Evolutionary conservation across 2,113 vertebrate species (phyloP), one percentile per base, ranked within the genome.

Genomic region (Ranitomeya variabilis): DNA sequence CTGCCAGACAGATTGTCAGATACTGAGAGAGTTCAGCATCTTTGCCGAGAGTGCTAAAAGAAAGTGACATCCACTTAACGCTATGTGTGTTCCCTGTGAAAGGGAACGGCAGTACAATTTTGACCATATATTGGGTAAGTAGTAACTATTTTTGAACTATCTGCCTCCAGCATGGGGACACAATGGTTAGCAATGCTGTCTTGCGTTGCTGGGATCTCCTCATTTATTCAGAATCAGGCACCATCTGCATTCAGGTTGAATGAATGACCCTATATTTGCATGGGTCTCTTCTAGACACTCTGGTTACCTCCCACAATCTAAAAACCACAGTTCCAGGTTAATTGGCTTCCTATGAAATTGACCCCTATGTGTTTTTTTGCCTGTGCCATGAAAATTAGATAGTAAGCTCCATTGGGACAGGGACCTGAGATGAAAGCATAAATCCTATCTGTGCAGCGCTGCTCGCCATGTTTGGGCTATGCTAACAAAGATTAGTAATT

Each of bases 331-430:
- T 2, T 37, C 2, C 73, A 76, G 73, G 73, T 76, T 76, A 76
- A 76, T 76, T 76, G 73, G 37, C 73, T 76, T 76, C 73, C 73
- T 76, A 76, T 76, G 73, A 76, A 76, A 76, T 76, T 76, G 73
- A 76, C 73, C 73, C 73, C 45, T 76, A 37, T 76, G 73, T 76
- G 73, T 76, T 76, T 76, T 21, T 76, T 76, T 76, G 73, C 73
- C 73, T 76, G 45, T 76, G 73, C 73, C 51, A 76, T 21, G 73
- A 76, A 76, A 76, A 76, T 76, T 76, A 76, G 73, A 76, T 76
- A 51, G 73, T 76, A 76, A 76, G 73, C 45, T 76, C 73, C 73
- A 76, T 52, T 52, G 73, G 73, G 73, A 76, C 73, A 76, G 16
- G 9, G 10, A 76, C 45, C 37, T 76, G 73, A 76, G 18, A 76